phyloP scores from a whole-genome alignment of 1,140 invertebrate species.

The Muscidifurax raptorellus region DNA sequence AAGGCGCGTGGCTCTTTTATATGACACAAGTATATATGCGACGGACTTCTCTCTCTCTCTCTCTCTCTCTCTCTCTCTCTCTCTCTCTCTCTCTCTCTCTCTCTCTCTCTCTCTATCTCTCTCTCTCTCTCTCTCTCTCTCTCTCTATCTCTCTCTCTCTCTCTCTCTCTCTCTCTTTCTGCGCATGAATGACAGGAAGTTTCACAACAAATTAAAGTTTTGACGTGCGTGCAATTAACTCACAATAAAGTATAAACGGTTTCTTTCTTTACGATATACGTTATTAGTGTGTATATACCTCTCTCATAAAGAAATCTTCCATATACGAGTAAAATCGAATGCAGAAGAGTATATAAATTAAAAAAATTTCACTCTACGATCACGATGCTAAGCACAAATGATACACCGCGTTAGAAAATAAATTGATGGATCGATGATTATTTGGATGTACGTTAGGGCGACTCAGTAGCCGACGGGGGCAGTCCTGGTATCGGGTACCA shows the following conservation, averaged over 20 bases:
- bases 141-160: no score
- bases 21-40: background rate
- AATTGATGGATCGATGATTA: background rate
- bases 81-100: no score
- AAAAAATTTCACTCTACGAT: no score
- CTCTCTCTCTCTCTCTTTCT: no score
- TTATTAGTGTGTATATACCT: background rate
- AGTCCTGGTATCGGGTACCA: slow-evolving; percentile 9
- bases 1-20: slow-evolving; percentile 12
- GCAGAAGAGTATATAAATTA: no score
- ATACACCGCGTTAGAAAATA: background rate
- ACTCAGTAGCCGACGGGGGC: background rate
- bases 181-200: slow-evolving; percentile 37
- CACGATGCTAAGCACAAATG: no score
- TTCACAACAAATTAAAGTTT: slow-evolving; percentile 47
- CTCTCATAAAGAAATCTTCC: background rate
- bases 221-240: slow-evolving; percentile 27
- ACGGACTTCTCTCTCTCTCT: background rate
- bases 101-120: no score
- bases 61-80: no score
- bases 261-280: background rate
- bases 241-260: slow-evolving; percentile 17
- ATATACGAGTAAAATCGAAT: no score
- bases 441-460: background rate
- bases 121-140: no score